Evolutionary conservation across 2,888 invertebrate species (phyloP).

Genomic region (Oligia strigilis): DNA sequence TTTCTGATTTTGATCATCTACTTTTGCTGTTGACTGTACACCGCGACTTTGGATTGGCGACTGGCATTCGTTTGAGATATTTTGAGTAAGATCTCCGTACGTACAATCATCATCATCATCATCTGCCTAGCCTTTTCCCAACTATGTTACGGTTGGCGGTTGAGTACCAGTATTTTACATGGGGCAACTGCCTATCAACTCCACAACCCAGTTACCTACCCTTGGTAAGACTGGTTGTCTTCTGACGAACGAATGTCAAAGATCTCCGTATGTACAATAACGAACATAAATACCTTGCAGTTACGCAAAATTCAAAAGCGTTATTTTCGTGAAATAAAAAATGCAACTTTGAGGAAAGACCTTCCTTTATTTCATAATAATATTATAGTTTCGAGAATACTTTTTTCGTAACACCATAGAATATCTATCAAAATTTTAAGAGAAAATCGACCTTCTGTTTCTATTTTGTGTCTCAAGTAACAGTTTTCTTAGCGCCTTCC

Average conservation of each 20-base stretch:
- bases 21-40: neutral
- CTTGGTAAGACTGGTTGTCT: no score
- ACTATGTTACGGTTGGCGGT: neutral
- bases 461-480: constrained; percentile 63
- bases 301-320: neutral
- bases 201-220: neutral
- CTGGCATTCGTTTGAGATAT: neutral
- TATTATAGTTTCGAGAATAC: neutral
- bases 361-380: neutral
- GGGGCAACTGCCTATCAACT: no score
- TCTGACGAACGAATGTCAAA: neutral
- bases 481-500: constrained; percentile 79
- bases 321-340: neutral
- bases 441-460: constrained; percentile 11
- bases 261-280: neutral
- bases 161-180: neutral
- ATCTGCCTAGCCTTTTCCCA: neutral
- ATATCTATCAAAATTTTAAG: neutral
- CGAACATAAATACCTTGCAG: neutral
- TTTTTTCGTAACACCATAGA: neutral
- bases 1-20: no score
- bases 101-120: neutral
- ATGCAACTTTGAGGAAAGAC: neutral
- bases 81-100: neutral
- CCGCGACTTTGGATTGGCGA: neutral